Evolutionary conservation across 1,140 invertebrate genomes (phyloP).

Genomic region (Ceratosolen fusciceps): DNA sequence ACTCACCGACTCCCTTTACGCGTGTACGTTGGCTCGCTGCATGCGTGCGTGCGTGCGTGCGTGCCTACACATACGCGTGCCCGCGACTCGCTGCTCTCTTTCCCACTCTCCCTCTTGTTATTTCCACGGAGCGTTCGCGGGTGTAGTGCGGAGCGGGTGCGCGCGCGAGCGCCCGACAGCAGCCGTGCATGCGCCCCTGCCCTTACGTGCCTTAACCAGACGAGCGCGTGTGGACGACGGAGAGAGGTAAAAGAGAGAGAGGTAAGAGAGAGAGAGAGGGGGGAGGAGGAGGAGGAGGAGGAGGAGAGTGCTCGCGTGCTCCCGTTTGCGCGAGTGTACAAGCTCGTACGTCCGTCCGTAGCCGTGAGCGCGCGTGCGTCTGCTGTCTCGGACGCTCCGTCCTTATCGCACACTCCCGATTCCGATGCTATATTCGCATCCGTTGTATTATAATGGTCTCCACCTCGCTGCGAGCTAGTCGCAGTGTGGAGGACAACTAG

Average conservation of each 20-base stretch:
- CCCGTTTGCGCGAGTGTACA: not conserved
- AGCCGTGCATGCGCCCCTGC: not conserved
- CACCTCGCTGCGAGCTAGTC: not conserved
- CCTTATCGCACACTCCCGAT: not conserved
- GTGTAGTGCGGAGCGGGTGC: not conserved
- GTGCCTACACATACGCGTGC: not conserved
- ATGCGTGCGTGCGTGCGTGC: not conserved
- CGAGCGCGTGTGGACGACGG: too few relatives aligned
- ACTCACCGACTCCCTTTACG: too few relatives aligned
- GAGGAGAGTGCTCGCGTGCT: not conserved
- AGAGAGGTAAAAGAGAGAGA: too few relatives aligned
- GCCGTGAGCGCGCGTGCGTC: not conserved
- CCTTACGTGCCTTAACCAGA: too few relatives aligned
- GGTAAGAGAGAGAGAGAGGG: too few relatives aligned
- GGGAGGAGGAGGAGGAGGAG: too few relatives aligned
- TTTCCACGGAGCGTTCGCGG: not conserved
- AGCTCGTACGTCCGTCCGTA: not conserved
- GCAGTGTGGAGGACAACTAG: not conserved
- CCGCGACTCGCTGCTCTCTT: not conserved
- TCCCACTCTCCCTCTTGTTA: not conserved
- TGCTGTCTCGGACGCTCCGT: not conserved
- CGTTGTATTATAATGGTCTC: not conserved
- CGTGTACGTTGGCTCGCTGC: too few relatives aligned
- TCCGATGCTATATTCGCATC: conserved; percentile 11
- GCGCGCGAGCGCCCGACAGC: not conserved